Conservation (phyloP, 37 sponge, comb jelly and placozoan species). For the Hormiphora californensis region DNA sequence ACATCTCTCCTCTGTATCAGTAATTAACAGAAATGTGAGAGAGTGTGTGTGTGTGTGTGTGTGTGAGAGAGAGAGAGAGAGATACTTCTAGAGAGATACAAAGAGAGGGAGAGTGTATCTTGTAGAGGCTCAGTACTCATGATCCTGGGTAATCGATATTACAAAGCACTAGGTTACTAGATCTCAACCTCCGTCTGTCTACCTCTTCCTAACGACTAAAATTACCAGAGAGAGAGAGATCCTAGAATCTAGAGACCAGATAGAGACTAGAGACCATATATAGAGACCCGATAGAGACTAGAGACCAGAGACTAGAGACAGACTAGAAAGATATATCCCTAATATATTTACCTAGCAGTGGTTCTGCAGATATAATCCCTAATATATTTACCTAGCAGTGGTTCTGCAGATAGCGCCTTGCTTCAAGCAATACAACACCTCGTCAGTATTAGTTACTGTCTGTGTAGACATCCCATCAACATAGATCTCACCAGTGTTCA, state of each 20-base stretch:
- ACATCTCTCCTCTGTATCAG: not conserved
- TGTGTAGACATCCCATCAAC: conserved; percentile 45
- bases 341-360: conserved; percentile 11
- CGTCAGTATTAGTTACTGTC: conserved; percentile 15
- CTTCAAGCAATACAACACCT: conserved; percentile 3
- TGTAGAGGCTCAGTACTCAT: too few relatives aligned
- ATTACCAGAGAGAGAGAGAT: too few relatives aligned
- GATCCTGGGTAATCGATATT: too few relatives aligned
- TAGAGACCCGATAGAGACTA: not conserved
- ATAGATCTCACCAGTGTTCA: conserved; percentile 12
- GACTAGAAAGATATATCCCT: too few relatives aligned
- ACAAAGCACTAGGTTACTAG: too few relatives aligned
- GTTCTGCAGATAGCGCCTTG: conserved; percentile 45
- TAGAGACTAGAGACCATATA: not conserved
- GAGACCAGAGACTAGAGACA: too few relatives aligned
- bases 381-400: conserved; percentile 11
- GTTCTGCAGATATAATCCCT: not conserved
- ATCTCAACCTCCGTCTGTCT: too few relatives aligned
- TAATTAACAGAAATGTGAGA: not conserved
- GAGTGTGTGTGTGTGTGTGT: not conserved
- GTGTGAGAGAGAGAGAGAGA: too few relatives aligned
- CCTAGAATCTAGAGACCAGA: not conserved
- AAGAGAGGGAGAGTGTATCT: too few relatives aligned
- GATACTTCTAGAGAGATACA: too few relatives aligned
- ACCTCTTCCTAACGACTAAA: too few relatives aligned